phyloP scores from a whole-genome alignment of 1,140 invertebrate genomes.

The Agraylea sexmaculata region DNA sequence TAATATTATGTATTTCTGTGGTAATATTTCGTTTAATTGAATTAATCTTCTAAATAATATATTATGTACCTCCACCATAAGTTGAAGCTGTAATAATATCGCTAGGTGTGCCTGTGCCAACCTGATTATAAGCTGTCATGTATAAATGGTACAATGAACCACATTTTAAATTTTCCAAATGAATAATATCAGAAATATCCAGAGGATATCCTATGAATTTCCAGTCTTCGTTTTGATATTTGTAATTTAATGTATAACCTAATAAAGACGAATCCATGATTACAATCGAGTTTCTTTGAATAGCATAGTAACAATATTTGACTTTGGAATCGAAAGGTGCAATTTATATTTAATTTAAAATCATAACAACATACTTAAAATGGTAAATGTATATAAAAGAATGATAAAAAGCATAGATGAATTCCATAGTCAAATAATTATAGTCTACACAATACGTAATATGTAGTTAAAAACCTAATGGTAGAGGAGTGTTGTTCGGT shows the following conservation, averaged over 20 bases:
- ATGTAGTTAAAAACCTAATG: no score
- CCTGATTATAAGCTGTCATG: slow-evolving; percentile 54
- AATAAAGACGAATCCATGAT: slow-evolving; percentile 46
- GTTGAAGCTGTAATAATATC: slow-evolving; percentile 51
- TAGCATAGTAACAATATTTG: no score
- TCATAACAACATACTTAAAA: no score
- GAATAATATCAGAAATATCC: slow-evolving; percentile 52
- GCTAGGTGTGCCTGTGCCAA: slow-evolving; percentile 55
- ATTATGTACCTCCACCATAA: slow-evolving; percentile 44
- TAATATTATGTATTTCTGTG: not conserved
- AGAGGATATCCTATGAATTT: slow-evolving; percentile 48
- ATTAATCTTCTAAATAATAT: slow-evolving; percentile 4
- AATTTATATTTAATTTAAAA: no score
- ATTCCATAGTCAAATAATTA: no score
- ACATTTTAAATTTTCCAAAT: slow-evolving; percentile 58
- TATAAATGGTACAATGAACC: slow-evolving; percentile 56
- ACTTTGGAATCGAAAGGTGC: no score
- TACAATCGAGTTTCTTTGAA: no score
- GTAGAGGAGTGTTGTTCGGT: slow-evolving; percentile 11
- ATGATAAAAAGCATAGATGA: no score
- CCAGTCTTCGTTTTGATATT: slow-evolving; percentile 49
- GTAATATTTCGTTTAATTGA: slow-evolving; percentile 3
- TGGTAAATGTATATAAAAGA: no score
- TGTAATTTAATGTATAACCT: slow-evolving; percentile 55
- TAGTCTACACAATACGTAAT: no score